Evolutionary conservation across 2,797 vertebrate species (phyloP), one percentile per base, ranked within the genome.

Genomic region (Acrocephalus scirpaceus): DNA sequence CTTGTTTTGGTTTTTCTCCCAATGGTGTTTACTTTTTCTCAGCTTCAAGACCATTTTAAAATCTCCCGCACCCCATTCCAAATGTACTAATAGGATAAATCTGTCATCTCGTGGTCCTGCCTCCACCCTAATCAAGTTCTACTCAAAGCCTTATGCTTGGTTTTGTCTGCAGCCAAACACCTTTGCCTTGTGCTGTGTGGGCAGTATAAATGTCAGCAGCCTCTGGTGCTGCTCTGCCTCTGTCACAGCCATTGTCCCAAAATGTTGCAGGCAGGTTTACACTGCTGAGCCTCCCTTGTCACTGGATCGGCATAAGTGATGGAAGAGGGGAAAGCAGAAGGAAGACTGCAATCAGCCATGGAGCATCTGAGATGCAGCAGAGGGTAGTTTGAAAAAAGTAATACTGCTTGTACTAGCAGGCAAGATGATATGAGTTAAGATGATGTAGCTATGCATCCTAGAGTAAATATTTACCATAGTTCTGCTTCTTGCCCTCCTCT

Each of bases 181-280:
- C 47, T 90, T 74, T 67, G 50, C 11, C 48, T 32, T 12, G 45
- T 6, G 2, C 30, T 64, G 18, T 29, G 27, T 5, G 4, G 30
- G 71, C 79, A 65, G 23, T 17, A 2, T 26, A 34, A 44, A 13
- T 21, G 50, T 1, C 3, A 60, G 34, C 57, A 75, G 40, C 40
- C 34, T 51, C 42, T 34, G n/a, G 36, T 1, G 1, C 36, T 29
- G 51, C n/a, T 60, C 30, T 72, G 58, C 38, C 36, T 25, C 0
- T 0, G 2, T 56, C 1, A 0, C 66, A 47, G 0, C 51, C 0
- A 0, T 17, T n/a, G 47, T 36, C 44, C 44, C 57, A 26, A 20
- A 45, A 17, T 2, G 29, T 9, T 66, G 34, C 51, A 4, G 0
- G 0, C 40, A 25, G 60, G n/a, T 53, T 74, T 56, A 8, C 23